Evolutionary conservation across 64 coral and sea anemone genomes (phyloP).

Genomic region (Acropora yongei): DNA sequence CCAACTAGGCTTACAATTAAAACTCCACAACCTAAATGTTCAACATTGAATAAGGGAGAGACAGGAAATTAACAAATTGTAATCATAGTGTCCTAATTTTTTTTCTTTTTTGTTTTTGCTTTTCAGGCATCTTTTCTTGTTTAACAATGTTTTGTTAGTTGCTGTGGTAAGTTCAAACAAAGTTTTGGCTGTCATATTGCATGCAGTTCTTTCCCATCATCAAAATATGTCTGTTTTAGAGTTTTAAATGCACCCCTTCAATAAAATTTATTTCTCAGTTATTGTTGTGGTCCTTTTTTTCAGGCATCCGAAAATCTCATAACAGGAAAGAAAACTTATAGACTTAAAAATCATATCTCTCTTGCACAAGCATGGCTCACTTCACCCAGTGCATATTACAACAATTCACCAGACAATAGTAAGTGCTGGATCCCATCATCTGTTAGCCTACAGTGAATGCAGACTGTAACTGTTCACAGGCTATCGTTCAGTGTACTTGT

Average conservation of each 20-base stretch:
- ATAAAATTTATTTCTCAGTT: background rate
- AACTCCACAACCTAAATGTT: too few species aligned
- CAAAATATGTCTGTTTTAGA: background rate
- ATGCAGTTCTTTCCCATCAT: background rate
- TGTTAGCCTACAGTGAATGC: too few species aligned
- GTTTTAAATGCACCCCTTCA: too few species aligned
- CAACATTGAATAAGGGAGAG: too few species aligned
- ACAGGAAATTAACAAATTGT: too few species aligned
- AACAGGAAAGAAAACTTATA: constrained; percentile 91
- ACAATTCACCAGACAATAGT: constrained; percentile 85
- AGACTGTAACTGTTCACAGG: too few species aligned
- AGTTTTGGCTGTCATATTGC: background rate
- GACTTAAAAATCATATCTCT: constrained; percentile 72
- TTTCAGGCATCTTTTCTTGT: constrained; percentile 94
- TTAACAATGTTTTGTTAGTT: constrained; percentile 84
- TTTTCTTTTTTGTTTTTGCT: constrained; percentile 7
- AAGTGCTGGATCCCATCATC: constrained; percentile 19
- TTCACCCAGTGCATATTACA: constrained; percentile 78
- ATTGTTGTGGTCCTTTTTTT: background rate
- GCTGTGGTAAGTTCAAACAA: constrained; percentile 71
- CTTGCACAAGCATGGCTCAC: constrained; percentile 85
- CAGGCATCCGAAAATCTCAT: constrained; percentile 88
- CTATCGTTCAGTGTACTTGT: too few species aligned
- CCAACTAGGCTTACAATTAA: too few species aligned
- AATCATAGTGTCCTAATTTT: background rate